Percentiles rank a stretch among this genome's conserved stretches.
These are phyloP conservation scores for Cryptotis parvus DNA, from an alignment of 2,113 vertebrate genomes.

Conservation along the genomic window DNA sequence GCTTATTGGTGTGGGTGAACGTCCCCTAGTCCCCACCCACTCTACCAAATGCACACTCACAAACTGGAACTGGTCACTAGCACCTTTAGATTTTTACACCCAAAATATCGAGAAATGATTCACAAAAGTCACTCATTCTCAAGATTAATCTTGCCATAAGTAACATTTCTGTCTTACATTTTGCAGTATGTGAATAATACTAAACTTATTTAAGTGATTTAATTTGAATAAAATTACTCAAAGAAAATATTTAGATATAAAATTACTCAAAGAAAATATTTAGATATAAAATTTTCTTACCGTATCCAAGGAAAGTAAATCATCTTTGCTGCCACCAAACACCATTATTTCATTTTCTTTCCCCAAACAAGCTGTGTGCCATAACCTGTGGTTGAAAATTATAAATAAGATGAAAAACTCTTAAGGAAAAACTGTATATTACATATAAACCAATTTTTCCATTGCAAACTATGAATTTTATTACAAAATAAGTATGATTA, in stretches of 20 bases:
- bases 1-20: too few species aligned
- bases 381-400: slow-evolving; percentile 87
- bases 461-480: slow-evolving; percentile 19
- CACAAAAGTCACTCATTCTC: slow-evolving; percentile 38
- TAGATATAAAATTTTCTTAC: slow-evolving; percentile 86
- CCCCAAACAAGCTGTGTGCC: slow-evolving; percentile 94
- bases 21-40: neutral
- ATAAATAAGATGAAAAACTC: slow-evolving; percentile 35
- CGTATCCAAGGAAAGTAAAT: slow-evolving; percentile 94
- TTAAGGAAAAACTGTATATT: neutral
- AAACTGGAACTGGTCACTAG: neutral
- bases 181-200: slow-evolving; percentile 25
- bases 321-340: slow-evolving; percentile 97
- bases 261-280: slow-evolving; percentile 8
- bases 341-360: slow-evolving; percentile 96
- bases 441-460: slow-evolving; percentile 38
- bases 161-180: slow-evolving; percentile 26
- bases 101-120: slow-evolving; percentile 2
- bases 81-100: neutral
- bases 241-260: slow-evolving; percentile 20
- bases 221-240: slow-evolving; percentile 16
- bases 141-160: neutral
- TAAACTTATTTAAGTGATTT: slow-evolving; percentile 3
- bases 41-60: neutral
- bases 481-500: slow-evolving; percentile 32